Evolutionary conservation across 2,888 invertebrate genomes (phyloP).

Genomic region (Drosophila lutescens): DNA sequence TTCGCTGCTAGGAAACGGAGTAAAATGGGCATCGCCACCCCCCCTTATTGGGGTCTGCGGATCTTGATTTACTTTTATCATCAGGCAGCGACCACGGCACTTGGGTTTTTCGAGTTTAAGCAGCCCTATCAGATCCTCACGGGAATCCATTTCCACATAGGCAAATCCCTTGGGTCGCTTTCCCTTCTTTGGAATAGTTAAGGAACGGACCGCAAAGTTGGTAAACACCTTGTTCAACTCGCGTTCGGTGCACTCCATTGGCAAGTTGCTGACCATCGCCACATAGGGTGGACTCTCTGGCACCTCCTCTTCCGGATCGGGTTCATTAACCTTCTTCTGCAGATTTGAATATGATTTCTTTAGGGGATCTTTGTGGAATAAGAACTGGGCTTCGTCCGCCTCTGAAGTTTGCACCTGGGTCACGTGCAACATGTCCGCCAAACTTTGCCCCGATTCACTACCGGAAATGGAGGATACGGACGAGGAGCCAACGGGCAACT

Average conservation of each 20-base stretch:
- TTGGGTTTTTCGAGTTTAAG: slow-evolving; percentile 26
- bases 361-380: not conserved
- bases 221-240: slow-evolving; percentile 29
- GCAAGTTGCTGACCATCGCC: slow-evolving; percentile 44
- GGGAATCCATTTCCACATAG: slow-evolving; percentile 32
- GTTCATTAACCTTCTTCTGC: not conserved
- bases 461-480: slow-evolving; percentile 15
- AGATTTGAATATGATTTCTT: not conserved
- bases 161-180: slow-evolving; percentile 28
- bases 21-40: slow-evolving; percentile 3
- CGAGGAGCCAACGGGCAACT: not conserved
- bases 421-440: slow-evolving; percentile 20
- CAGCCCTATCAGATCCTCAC: slow-evolving; percentile 36
- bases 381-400: not conserved
- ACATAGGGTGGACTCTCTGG: slow-evolving; percentile 24
- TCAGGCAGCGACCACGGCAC: slow-evolving; percentile 38
- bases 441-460: not conserved
- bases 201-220: slow-evolving; percentile 11
- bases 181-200: slow-evolving; percentile 26
- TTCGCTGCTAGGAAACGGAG: not conserved
- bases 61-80: slow-evolving; percentile 16
- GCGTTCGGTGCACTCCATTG: slow-evolving; percentile 34
- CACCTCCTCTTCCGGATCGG: not conserved
- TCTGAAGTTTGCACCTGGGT: slow-evolving; percentile 15
- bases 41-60: not conserved